Conservation (phyloP, 2,113 vertebrate genomes). For the Neodontobutis hainanensis region DNA sequence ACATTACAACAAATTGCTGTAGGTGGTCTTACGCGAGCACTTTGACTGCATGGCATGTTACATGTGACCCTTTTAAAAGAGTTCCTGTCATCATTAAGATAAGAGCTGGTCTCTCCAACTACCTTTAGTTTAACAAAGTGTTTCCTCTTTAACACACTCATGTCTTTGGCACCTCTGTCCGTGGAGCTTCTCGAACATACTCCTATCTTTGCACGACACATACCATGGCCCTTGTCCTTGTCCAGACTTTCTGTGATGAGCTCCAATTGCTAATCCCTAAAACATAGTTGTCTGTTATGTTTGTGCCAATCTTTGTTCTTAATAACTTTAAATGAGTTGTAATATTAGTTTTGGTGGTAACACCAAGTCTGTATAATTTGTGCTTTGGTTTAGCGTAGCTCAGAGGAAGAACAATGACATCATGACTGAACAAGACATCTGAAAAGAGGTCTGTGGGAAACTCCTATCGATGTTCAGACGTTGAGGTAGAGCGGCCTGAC, state of each 20-base stretch:
- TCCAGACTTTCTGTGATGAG: conserved; percentile 19
- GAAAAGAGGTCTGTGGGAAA: conserved; percentile 36
- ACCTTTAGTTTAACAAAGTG: conserved; percentile 79
- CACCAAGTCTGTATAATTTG: conserved; percentile 15
- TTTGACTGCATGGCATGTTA: conserved; percentile 42
- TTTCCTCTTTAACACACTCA: conserved; percentile 73
- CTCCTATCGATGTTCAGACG: conserved; percentile 11
- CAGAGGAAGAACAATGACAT: not conserved
- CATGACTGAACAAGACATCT: not conserved
- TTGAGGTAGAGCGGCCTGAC: conserved; percentile 37
- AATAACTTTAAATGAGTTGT: too few species aligned
- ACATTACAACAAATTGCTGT: conserved; percentile 4
- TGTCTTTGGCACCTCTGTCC: conserved; percentile 64
- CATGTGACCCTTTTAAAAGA: conserved; percentile 78
- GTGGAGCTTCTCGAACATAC: conserved; percentile 36
- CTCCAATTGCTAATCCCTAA: conserved; percentile 9
- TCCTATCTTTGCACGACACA: conserved; percentile 50
- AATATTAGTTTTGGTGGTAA: not conserved
- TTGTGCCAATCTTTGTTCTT: too few species aligned
- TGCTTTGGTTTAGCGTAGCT: not conserved
- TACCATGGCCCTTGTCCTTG: conserved; percentile 56
- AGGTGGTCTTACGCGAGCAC: conserved; percentile 43
- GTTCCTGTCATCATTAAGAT: conserved; percentile 80
- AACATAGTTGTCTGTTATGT: not conserved
- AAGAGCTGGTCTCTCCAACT: conserved; percentile 72